phyloP scores from a whole-genome alignment of 2,113 vertebrate species.

The Anoura caudifer region DNA sequence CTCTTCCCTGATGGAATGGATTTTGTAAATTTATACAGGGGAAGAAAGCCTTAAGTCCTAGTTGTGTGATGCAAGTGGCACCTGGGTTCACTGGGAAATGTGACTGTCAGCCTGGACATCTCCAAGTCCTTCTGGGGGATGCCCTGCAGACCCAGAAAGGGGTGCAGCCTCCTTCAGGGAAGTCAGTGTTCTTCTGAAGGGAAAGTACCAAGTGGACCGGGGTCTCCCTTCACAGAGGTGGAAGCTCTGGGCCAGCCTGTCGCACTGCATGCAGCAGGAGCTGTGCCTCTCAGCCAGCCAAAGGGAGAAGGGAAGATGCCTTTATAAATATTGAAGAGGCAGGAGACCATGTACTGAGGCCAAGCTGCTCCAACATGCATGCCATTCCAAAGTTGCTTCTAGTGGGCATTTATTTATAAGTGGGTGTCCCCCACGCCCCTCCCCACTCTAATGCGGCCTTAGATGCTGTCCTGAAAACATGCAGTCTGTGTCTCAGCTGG shows the following conservation, averaged over 20 bases:
- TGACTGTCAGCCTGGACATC: neutral
- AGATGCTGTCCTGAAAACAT: neutral
- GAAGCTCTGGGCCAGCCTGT: neutral
- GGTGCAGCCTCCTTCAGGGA: too few relatives aligned
- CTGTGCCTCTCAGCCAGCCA: neutral
- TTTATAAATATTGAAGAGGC: neutral
- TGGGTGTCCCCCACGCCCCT: too few relatives aligned
- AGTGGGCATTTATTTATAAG: neutral
- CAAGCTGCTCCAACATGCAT: neutral
- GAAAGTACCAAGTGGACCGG: neutral
- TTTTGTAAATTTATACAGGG: neutral
- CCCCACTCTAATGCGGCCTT: neutral
- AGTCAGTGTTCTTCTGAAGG: neutral
- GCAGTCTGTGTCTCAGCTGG: neutral
- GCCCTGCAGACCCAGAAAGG: neutral
- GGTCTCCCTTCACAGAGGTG: neutral
- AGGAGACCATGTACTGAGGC: fast-evolving
- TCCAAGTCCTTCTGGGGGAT: neutral
- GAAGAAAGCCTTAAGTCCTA: neutral
- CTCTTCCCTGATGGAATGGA: neutral
- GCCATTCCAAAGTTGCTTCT: neutral
- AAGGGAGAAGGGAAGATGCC: neutral
- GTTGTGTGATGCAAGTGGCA: neutral
- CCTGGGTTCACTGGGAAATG: neutral
- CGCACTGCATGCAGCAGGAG: fast-evolving